These are phyloP conservation scores for Lepeophtheirus nordmannii DNA, from an alignment of 2,888 invertebrate genomes.

Conservation along the genomic window DNA sequence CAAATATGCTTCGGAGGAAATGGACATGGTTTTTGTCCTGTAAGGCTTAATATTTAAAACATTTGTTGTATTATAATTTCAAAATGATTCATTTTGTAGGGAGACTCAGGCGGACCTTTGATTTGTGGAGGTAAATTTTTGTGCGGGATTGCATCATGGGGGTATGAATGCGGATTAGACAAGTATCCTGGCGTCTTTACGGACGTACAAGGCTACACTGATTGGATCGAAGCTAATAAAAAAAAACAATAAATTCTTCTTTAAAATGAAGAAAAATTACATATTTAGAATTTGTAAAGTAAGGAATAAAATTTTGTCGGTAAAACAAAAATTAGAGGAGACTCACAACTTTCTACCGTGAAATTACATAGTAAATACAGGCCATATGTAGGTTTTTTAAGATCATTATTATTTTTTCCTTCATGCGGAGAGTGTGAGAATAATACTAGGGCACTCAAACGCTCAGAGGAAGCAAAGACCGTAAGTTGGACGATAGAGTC, in stretches of 20 bases:
- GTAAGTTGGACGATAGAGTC: too few relatives aligned
- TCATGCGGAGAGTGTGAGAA: too few relatives aligned
- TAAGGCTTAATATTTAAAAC: background rate
- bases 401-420: too few relatives aligned
- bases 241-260: background rate
- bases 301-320: too few relatives aligned
- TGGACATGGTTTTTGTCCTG: background rate
- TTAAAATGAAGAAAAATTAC: too few relatives aligned
- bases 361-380: too few relatives aligned
- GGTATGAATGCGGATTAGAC: background rate
- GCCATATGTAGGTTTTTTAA: too few relatives aligned
- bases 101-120: conserved; percentile 1
- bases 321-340: too few relatives aligned
- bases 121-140: background rate
- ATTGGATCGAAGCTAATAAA: background rate
- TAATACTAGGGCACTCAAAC: too few relatives aligned
- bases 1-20: background rate
- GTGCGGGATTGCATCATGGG: background rate
- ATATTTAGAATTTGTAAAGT: too few relatives aligned
- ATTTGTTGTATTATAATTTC: background rate
- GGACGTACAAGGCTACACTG: background rate
- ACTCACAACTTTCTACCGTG: too few relatives aligned
- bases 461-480: too few relatives aligned
- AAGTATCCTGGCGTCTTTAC: background rate
- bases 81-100: background rate